Evolutionary conservation across 2,797 vertebrate genomes (phyloP), one percentile per base, ranked within the genome.

Genomic region (Agapornis canus): DNA sequence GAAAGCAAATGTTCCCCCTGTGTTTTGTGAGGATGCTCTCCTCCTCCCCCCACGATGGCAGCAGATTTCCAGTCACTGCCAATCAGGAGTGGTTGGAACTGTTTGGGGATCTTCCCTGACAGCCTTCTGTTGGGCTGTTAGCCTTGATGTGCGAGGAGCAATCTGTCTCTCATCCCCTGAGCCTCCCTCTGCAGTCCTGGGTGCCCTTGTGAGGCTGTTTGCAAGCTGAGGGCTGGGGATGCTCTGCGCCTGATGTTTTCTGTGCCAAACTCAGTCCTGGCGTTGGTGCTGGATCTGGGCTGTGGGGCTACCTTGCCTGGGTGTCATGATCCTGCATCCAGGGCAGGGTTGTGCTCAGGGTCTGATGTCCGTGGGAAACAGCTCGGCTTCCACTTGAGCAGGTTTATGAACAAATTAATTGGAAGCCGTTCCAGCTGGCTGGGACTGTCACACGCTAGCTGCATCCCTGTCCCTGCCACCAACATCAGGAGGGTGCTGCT

Each of bases 21-120:
- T 15, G 1, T 78, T 80, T 59, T 27, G 42, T 0, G 1, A 82
- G 66, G 73, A 37, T 92, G 49, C 70, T 88, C 20, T 49, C 65
- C 84, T 60, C 20, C 26, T 85, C 32, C 82, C 64, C 47, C 73
- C 31, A 61, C 3, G 2, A 61, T 8, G 18, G 86, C 82, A 82
- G 92, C 79, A 98, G 98, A 98, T 95, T 88, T 86, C 40, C 76
- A 87, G 87, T 69, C 94, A 29, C 52, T 81, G 91, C 91, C 65
- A 45, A 15, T 92, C 56, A 61, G 48, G 73, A 82, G 63, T 12
- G 69, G 79, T 83, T 92, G 88, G 91, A 94, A 51, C 73, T 82
- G 66, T 66, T 81, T 73, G 54, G 51, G 93, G 63, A 92, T 93
- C 92, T 88, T 95, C 63, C 51, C 47, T 89, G 94, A 86, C 93